Base-by-base conservation (phyloP, 1,140 invertebrate genomes). In the Zaprionus camerounensis region DNA sequence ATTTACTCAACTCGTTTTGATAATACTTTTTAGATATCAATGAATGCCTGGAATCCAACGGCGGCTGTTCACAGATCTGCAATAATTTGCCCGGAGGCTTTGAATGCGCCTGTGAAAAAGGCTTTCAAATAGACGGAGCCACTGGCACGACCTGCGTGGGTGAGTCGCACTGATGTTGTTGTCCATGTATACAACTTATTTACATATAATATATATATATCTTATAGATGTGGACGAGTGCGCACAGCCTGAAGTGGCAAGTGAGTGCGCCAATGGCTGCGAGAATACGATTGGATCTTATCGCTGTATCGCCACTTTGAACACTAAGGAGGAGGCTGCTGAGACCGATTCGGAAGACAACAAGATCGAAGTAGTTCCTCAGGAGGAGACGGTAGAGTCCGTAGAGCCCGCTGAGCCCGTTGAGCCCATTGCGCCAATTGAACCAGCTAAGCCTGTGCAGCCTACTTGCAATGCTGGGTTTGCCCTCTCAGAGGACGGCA, bases 11-110 rank as follows among this genome's bases (percentile, higher is more conserved):
- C 41, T 46, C n/a, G 5, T 46, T 46, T 36, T 11, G 1, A 20
- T 24, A 24, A 6, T 5, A 1, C 12, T 24, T 58, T 1, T 0
- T 26, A 94, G 96, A 98, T 93, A 94, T 97, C 61, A 95, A 98
- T 92, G 97, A 98, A 91, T 98, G 97, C 86, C 82, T 94, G 72
- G 93, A 94, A 65, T 94, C 95, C 75, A 96, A 96, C 86, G 96
- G 94, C 17, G 93, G 93, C 49, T 96, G 96, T 82, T 92, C 94
- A 22, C 93, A 94, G 58, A 84, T 93, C 17, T 96, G 96, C 93
- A 93, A 95, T 17, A 98, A 98, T 92, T 93, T 95, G 34, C 94
- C 95, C 11, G 97, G 97, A 51, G 94, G 94, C 17, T 96, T 95
- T 83, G 93, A 95, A 77, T 97, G 97, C 91, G 87, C 93, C 71